Conservation (phyloP, 2,113 vertebrate genomes). For the Spermophilus dauricus region DNA sequence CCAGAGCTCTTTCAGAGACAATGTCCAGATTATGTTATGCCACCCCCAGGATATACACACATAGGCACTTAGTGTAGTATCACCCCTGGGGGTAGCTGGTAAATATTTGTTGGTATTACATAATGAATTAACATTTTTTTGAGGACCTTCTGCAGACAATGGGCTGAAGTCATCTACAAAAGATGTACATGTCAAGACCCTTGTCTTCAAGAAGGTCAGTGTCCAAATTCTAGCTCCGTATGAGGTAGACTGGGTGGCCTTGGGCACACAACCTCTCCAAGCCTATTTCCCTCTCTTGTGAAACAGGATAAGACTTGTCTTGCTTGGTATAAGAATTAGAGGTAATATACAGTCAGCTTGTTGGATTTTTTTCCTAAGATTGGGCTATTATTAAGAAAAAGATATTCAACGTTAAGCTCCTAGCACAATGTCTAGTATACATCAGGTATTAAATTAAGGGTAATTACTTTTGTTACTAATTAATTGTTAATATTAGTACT, state of each 20-base stretch:
- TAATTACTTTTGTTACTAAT: background rate
- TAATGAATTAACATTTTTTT: background rate
- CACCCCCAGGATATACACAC: too few relatives aligned
- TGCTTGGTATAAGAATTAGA: background rate
- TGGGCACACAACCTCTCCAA: background rate
- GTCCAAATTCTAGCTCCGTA: background rate
- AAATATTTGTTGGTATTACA: background rate
- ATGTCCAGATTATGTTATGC: background rate
- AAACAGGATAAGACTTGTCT: background rate
- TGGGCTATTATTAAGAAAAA: background rate
- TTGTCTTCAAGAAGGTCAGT: background rate
- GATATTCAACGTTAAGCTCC: background rate
- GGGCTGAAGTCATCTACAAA: background rate
- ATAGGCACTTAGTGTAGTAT: too few relatives aligned
- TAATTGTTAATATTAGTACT: background rate
- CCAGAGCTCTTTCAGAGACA: background rate
- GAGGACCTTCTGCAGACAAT: background rate
- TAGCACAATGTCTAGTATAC: background rate
- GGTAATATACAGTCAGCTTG: background rate
- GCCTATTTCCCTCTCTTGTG: background rate
- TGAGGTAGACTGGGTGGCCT: background rate
- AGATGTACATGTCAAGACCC: background rate
- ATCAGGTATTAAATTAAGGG: background rate
- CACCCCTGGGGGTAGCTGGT: too few relatives aligned
- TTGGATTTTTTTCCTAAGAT: background rate